These are phyloP conservation scores for Chamaea fasciata DNA, from an alignment of 2,113 vertebrate species.

Conservation along the genomic window DNA sequence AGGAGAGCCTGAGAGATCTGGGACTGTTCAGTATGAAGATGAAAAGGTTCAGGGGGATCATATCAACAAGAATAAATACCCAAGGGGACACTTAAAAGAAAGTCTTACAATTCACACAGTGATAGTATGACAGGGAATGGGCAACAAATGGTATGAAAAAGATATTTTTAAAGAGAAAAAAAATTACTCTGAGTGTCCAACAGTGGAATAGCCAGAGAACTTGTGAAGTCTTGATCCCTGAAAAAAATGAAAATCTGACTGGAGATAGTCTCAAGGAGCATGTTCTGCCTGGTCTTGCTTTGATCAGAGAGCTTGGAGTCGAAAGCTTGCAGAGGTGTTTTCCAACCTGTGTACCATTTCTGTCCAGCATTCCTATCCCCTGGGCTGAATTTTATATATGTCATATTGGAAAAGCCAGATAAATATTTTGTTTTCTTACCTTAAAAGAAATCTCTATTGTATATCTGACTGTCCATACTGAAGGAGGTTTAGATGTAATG, in stretches of 20 bases:
- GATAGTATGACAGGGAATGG: not conserved
- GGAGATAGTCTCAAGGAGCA: not conserved
- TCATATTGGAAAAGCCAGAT: not conserved
- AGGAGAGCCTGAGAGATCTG: not conserved
- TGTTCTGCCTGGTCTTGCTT: rapidly evolving
- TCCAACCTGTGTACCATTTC: not conserved
- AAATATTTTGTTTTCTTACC: not conserved
- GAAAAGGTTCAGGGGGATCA: not conserved
- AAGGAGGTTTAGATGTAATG: not conserved
- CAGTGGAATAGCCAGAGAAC: not conserved
- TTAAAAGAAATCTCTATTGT: not conserved
- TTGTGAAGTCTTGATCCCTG: not conserved
- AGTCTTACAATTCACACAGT: not conserved
- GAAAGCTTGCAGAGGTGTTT: not conserved
- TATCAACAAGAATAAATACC: not conserved
- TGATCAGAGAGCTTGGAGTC: not conserved
- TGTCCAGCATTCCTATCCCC: not conserved
- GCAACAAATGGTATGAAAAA: not conserved
- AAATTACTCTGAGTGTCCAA: not conserved
- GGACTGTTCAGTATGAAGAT: not conserved
- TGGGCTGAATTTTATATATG: not conserved
- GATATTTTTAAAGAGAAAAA: not conserved
- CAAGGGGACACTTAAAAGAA: not conserved
- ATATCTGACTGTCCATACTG: not conserved
- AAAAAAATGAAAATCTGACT: not conserved